Conservation (phyloP, 1,140 invertebrate genomes). For the Drosophila tropicalis region DNA sequence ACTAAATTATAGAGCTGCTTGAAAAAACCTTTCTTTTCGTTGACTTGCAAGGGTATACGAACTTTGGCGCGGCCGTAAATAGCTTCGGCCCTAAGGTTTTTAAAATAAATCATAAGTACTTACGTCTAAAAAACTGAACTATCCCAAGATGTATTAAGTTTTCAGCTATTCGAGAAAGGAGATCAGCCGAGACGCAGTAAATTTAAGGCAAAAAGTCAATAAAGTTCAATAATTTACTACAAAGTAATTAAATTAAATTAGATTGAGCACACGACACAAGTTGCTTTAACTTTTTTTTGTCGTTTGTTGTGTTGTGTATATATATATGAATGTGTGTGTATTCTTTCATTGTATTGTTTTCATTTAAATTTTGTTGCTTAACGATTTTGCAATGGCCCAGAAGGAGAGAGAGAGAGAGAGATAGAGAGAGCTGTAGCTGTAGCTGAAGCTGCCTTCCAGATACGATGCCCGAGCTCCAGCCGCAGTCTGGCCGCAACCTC, state of each 20-base stretch:
- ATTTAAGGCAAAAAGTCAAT: conserved; percentile 33
- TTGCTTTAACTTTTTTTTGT: conserved; percentile 56
- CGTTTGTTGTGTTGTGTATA: neutral
- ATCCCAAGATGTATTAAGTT: too few species aligned
- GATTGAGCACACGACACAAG: conserved; percentile 69
- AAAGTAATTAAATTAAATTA: conserved; percentile 73
- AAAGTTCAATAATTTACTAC: conserved; percentile 62
- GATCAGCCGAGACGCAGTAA: too few species aligned
- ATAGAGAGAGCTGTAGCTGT: too few species aligned
- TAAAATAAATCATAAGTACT: too few species aligned
- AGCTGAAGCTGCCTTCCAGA: neutral
- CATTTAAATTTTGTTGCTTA: conserved; percentile 53
- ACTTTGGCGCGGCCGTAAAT: too few species aligned
- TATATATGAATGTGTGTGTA: neutral
- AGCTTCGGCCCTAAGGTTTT: too few species aligned
- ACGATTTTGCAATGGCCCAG: conserved; percentile 50
- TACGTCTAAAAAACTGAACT: too few species aligned
- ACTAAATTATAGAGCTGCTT: too few species aligned
- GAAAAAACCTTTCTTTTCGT: too few species aligned
- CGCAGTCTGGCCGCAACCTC: conserved; percentile 55
- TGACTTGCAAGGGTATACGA: too few species aligned
- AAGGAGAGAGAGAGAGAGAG: too few species aligned
- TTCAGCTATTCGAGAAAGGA: too few species aligned
- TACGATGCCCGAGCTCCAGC: conserved; percentile 17
- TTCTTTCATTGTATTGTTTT: conserved; percentile 22